Evolutionary conservation across 2,888 invertebrate species (phyloP), one percentile per base, ranked within the genome.

Genomic region (Tipula unca): DNA sequence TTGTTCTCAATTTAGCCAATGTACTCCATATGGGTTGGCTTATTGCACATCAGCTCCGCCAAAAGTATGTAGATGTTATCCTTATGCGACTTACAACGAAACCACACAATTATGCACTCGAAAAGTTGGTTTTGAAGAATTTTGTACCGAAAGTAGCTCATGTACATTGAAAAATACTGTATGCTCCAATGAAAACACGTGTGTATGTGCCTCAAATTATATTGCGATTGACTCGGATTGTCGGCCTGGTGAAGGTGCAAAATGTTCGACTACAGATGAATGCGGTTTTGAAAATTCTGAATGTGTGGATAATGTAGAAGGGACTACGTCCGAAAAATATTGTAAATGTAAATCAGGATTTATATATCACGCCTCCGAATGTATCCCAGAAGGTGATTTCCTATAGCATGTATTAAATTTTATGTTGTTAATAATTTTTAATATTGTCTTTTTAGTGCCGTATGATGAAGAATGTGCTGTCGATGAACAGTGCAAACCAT

Each of bases 401-500:
- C 17, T 48, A 36, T 0, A 3, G 8, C 5, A 39, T 14, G 20
- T 29, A 17, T 29, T n/a, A n/a, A 42, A 42, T 2, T 32, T 32
- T 32, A 48, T 48, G 13, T 2, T 48, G 3, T n/a, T n/a, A 48
- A n/a, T 48, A 2, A n/a, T 48, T 48, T 39, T 85, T 69, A 3
- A 17, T 17, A 10, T 13, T 25, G 5, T 35, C 32, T 85, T 85
- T 42, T 29, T 25, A 84, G 88, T 88, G 35, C 88, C 89, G 86
- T 87, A 89, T 48, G 90, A 89, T 0, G 90, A 90, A 3, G 89
- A 89, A 82, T 90, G 90, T 48, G 82, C 89, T 35, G 90, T 89
- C n/a, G 88, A 88, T 48, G 91, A 90, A 86, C 91, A 91, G 86
- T 90, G 90, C 86, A 89, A 89, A 82, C 91, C 90, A 0, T 87